Percentiles rank a stretch among this genome's conserved stretches.
phyloP scores from a whole-genome alignment of 2,113 vertebrate species.

The Neodontobutis hainanensis region DNA sequence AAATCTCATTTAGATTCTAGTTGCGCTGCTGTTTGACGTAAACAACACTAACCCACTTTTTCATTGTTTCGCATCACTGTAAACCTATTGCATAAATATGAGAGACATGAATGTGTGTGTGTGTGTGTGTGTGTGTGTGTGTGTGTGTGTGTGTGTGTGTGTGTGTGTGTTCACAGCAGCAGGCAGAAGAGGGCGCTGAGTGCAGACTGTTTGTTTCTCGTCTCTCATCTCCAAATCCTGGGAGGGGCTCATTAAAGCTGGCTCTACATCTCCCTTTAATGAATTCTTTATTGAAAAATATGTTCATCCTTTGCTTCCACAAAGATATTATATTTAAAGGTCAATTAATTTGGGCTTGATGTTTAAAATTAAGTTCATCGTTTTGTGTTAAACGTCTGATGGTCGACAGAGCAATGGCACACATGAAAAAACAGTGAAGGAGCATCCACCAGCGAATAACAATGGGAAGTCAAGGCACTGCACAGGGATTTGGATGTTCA shows the following conservation, averaged over 20 bases:
- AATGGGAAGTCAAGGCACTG: constrained; percentile 68
- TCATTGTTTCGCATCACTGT: constrained; percentile 14
- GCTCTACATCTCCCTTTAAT: constrained; percentile 47
- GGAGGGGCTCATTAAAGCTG: constrained; percentile 63
- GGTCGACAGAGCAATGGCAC: constrained; percentile 30
- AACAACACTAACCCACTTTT: constrained; percentile 13
- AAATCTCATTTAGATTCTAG: constrained; percentile 11
- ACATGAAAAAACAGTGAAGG: constrained; percentile 37
- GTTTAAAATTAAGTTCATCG: constrained; percentile 63
- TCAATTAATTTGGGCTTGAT: constrained; percentile 59
- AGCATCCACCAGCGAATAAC: constrained; percentile 68
- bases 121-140: not conserved
- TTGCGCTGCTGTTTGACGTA: constrained; percentile 10
- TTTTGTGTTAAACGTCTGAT: constrained; percentile 59
- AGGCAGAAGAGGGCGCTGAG: constrained; percentile 64
- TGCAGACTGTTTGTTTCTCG: constrained; percentile 26
- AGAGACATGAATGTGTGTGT: not conserved
- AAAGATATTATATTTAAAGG: constrained; percentile 50
- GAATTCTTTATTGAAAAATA: constrained; percentile 70
- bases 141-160: constrained; percentile 1
- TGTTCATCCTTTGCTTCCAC: constrained; percentile 40
- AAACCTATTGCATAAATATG: constrained; percentile 9
- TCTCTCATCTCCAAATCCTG: constrained; percentile 49
- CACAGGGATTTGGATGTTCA: constrained; percentile 73
- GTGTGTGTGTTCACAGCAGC: constrained; percentile 38